Base-by-base conservation (phyloP, 2,113 vertebrate species). In the Istiophorus platypterus region DNA sequence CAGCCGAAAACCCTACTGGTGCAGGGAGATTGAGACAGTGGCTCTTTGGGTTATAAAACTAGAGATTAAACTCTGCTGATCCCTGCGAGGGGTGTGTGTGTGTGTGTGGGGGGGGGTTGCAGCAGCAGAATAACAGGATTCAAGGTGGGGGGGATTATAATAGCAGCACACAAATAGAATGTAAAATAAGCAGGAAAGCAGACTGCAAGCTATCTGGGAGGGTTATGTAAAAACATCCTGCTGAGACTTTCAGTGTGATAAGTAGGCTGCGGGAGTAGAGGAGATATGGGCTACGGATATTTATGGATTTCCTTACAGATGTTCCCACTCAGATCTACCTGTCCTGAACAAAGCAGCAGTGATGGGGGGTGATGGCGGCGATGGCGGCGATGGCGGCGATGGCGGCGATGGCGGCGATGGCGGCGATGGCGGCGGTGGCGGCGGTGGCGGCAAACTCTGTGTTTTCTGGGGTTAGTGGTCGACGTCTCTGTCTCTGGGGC, bases 131-230 rank as follows among this genome's bases (percentile, higher is more conserved):
- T 39, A 69, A 73, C 70, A 65, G 57, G 63, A 77, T 37, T 61
- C 57, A 41, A 12, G 45, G 12, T 9, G 59, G 66, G 14, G 13
- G 6, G 39, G 78, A 56, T 37, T 5, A 59, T 70, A 76, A 76
- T 56, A 76, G 68, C 31, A 65, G 34, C 59, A 66, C 70, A 67
- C 34, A 81, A 80, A 85, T 7, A 63, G 71, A 81, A 64, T 26
- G 39, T 65, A 22, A 62, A 83, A 79, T 29, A 81, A 85, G 79
- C 82, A 77, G 67, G 65, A 41, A 80, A 84, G 81, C 72, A 79
- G 41, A 54, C 61, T 10, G 13, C 52, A 65, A 51, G 63, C 17
- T 1, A 61, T 31, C 1, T n/a, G n/a, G 57, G 49, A 39, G 65
- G 79, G 59, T 76, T 57, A 34, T 69, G 58, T 78, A 74, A 87